Evolutionary conservation across 2,113 vertebrate species (phyloP).

Genomic region (zebrafish (Danio rerio)): DNA sequence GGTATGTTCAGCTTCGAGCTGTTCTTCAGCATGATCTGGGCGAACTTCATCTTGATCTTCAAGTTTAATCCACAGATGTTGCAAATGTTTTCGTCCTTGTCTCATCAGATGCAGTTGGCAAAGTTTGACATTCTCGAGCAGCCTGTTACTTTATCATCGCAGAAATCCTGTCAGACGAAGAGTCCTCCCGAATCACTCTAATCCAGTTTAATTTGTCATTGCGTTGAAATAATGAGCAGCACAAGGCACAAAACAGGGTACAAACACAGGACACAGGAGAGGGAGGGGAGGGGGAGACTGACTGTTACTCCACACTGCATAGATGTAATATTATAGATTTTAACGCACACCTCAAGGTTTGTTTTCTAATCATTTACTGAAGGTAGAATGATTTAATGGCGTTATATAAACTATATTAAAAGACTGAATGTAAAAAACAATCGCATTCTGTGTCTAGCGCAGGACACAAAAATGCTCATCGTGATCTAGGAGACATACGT

Average conservation of each 20-base stretch:
- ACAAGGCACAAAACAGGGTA: conserved; percentile 5
- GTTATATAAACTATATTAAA: background rate
- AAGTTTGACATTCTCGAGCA: conserved; percentile 31
- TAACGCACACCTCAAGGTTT: background rate
- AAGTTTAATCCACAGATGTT: conserved; percentile 4
- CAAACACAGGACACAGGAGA: conserved; percentile 19
- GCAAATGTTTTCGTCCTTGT: conserved; percentile 12
- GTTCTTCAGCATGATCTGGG: conserved; percentile 83
- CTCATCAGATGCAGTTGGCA: background rate
- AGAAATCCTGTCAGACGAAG: background rate
- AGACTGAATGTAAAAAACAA: too few relatives aligned
- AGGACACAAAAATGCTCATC: background rate
- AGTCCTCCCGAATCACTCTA: background rate
- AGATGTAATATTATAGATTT: background rate
- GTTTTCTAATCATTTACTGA: background rate
- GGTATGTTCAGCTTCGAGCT: conserved; percentile 74
- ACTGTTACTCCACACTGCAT: background rate
- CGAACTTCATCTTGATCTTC: conserved; percentile 84
- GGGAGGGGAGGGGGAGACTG: conserved; percentile 41
- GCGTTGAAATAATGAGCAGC: conserved; percentile 52
- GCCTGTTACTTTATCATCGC: background rate
- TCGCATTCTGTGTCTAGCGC: too few relatives aligned
- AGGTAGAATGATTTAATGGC: background rate
- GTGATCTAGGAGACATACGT: background rate
- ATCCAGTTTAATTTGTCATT: conserved; percentile 56